Evolutionary conservation across 2,113 vertebrate species (phyloP), one percentile per base, ranked within the genome.

Genomic region (Aspidoscelis tigris): DNA sequence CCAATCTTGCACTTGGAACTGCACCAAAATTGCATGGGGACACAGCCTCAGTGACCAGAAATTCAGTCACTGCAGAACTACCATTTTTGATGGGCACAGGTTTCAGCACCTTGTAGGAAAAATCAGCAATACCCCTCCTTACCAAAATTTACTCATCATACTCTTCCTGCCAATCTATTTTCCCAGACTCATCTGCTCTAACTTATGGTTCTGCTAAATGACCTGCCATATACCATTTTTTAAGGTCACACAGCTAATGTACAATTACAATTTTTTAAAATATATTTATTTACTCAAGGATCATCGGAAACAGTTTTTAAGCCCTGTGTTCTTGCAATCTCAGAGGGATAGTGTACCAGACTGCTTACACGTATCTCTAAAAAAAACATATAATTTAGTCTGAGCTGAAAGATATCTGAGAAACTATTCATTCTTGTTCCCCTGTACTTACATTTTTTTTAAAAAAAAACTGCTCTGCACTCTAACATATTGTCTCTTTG

Each of bases 341-440:
- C 74, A 78, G 76, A 81, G 61, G 75, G 70, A n/a, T 55, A 73
- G 24, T 73, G 66, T 82, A 66, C 68, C 58, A 66, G 58, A 20
- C 33, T 68, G 65, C 78, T 86, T 86, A 55, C 11, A 64, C 53
- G 47, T 78, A 83, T 0, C 0, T 73, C 44, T 47, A 0, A 0
- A 78, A 80, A 81, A 90, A 33, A 58, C 73, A 72, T 1, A 85
- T 16, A 8, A 39, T 87, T 91, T 86, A 84, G 80, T 90, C 86
- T 87, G 68, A 78, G 9, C 68, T 8, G 7, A 86, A 80, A 3
- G 73, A 68, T 26, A 0, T 88, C 69, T 77, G 71, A 47, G 33
- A 87, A 75, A 12, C 6, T 47, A 41, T 71, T 78, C 6, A 11
- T 78, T 79, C n/a, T 69, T 85, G 75, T 78, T 75, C 82, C 58